Evolutionary conservation across 2,888 invertebrate genomes (phyloP), one percentile per base, ranked within the genome.

Genomic region (Hydroisotoma schaefferi): DNA sequence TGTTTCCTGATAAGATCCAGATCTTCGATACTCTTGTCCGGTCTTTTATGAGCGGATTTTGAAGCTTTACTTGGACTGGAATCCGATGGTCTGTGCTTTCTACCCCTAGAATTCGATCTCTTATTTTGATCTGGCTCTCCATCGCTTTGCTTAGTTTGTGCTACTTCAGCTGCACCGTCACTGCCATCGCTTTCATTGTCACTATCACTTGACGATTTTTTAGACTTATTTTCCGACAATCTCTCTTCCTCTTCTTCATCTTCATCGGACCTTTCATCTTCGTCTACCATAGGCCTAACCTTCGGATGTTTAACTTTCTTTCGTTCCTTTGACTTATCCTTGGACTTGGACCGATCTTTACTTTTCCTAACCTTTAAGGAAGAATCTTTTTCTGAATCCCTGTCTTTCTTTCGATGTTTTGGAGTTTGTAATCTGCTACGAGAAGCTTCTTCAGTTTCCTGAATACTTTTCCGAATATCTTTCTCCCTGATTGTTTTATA

Each of bases 261-360:
- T 26, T 63, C 64, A 18, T 57, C 65, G 22, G 59, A 59, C n/a
- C 60, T 54, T 10, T 55, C 66, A 12, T 48, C 57, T 28, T 63
- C 62, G 4, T 57, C 5, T 68, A 61, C 64, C 74, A 74, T 64
- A 76, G 68, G 70, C 76, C 76, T 55, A 75, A 74, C 28, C 78
- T 78, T 65, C 79, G 78, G 55, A 28, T 37, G 76, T 79, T 62
- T 76, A 76, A 47, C 74, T 73, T 59, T 75, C 79, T 51, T 80
- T 80, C 59, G 80, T 80, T 46, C 74, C 73, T 59, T 75, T 79
- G 51, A 80, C 80, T 58, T 80, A 80, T 69, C 38, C 48, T 48
- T 64, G 44, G 27, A 28, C 43, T 47, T 54, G 38, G 22, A 28
- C 53, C 22, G 44, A 25, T 38, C 33, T 27, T 22, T 53, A 52